Evolutionary conservation across 2,797 vertebrate species (phyloP).

Genomic region (Okamejei kenojei): DNA sequence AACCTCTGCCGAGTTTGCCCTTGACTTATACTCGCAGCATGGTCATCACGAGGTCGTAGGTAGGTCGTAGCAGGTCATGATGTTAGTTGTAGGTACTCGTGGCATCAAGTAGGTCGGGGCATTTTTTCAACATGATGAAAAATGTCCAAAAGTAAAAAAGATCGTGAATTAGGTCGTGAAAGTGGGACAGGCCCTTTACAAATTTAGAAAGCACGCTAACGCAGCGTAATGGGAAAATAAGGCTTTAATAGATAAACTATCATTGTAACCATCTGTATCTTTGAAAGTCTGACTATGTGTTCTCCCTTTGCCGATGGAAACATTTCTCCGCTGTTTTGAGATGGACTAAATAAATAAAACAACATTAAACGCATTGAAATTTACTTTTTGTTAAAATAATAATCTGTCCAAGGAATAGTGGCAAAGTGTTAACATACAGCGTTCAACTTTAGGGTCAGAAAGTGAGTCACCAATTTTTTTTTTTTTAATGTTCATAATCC

Average conservation of each 20-base stretch:
- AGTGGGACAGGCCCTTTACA: not conserved
- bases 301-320: slow-evolving; percentile 47
- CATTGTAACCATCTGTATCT: not conserved
- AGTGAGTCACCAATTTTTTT: slow-evolving; percentile 24
- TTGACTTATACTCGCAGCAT: no score
- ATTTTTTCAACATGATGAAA: no score
- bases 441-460: not conserved
- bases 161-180: no score
- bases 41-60: no score
- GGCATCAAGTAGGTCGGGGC: no score
- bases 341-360: slow-evolving; percentile 46
- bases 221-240: not conserved
- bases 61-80: no score
- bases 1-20: no score
- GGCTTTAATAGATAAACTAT: not conserved
- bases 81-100: no score
- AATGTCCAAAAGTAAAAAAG: no score
- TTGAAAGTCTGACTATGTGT: slow-evolving; percentile 44
- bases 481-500: not conserved
- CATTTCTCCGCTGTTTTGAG: slow-evolving; percentile 46
- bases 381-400: slow-evolving; percentile 46
- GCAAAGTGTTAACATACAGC: not conserved
- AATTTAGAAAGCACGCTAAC: not conserved
- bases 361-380: not conserved
- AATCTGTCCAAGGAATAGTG: slow-evolving; percentile 41